phyloP scores from a whole-genome alignment of 1,140 invertebrate species.

The Sinonovacula constricta region DNA sequence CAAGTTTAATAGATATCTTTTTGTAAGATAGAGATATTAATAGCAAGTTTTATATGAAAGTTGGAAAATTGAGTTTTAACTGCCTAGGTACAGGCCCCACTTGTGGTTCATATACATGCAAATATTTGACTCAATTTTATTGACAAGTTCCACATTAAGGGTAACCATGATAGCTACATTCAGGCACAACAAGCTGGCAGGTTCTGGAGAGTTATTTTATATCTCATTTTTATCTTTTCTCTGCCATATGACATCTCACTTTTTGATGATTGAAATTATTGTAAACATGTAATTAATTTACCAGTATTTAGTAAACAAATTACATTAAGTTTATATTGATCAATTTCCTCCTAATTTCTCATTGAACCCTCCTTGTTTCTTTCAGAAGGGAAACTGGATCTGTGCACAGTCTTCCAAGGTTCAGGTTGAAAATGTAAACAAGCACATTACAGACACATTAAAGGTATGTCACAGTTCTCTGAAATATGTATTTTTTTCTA shows the following conservation, averaged over 20 bases:
- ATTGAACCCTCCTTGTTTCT: slow-evolving; percentile 46
- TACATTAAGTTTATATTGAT: background rate
- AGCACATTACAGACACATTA: slow-evolving; percentile 76
- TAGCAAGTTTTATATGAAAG: too few species aligned
- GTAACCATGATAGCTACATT: too few species aligned
- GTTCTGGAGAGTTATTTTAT: too few species aligned
- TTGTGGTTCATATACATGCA: too few species aligned
- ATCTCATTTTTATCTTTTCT: background rate
- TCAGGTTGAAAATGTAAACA: slow-evolving; percentile 68
- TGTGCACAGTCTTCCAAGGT: slow-evolving; percentile 76
- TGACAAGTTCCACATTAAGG: too few species aligned
- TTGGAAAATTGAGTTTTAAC: too few species aligned
- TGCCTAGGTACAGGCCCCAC: too few species aligned
- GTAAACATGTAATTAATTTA: background rate
- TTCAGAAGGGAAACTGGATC: slow-evolving; percentile 75
- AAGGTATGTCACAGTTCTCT: slow-evolving; percentile 62
- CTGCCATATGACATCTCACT: background rate
- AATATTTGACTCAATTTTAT: too few species aligned
- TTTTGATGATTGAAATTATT: background rate
- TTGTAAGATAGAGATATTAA: too few species aligned
- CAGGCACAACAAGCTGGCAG: too few species aligned
- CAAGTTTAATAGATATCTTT: too few species aligned
- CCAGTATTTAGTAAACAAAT: background rate
- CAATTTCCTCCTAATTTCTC: background rate
- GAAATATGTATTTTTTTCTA: too few species aligned